phyloP scores from a whole-genome alignment of 2,797 vertebrate species.

The Pelobates cultripes region DNA sequence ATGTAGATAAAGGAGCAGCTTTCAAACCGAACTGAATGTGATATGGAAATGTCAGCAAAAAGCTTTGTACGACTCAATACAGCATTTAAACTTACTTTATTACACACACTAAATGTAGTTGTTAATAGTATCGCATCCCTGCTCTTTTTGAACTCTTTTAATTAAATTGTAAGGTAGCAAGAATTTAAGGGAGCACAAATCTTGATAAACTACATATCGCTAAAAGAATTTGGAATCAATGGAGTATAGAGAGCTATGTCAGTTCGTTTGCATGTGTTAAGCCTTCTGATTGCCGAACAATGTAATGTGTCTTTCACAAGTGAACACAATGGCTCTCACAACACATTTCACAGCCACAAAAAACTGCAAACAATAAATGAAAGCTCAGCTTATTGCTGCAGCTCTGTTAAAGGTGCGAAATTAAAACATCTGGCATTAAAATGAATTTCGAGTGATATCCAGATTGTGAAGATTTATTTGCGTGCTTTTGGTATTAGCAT shows the following conservation, averaged over 20 bases:
- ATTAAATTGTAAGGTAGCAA: constrained; percentile 6
- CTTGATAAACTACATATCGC: not conserved
- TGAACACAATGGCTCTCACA: constrained; percentile 31
- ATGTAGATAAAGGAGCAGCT: constrained; percentile 42
- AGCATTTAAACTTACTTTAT: constrained; percentile 14
- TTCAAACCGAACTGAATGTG: constrained; percentile 30
- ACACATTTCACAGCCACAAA: constrained; percentile 13
- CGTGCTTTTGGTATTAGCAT: not conserved
- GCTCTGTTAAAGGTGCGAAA: constrained; percentile 45
- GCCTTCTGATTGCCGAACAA: constrained; percentile 24
- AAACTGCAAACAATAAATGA: constrained; percentile 32
- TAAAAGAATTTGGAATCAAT: constrained; percentile 12
- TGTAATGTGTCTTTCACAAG: constrained; percentile 35
- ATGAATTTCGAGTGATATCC: constrained; percentile 7
- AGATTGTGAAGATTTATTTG: not conserved
- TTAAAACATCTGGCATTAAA: constrained; percentile 38
- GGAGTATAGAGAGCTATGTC: constrained; percentile 4
- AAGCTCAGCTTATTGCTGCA: constrained; percentile 18
- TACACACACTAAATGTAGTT: not conserved
- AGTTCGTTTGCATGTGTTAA: constrained; percentile 23
- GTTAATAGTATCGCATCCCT: constrained; percentile 18
- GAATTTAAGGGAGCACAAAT: not conserved
- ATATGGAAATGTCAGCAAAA: constrained; percentile 38
- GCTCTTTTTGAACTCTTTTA: not conserved
- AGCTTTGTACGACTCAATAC: not conserved